These are phyloP conservation scores for Hozukius guyotensis DNA, from an alignment of 2,797 vertebrate species.

Conservation along the genomic window DNA sequence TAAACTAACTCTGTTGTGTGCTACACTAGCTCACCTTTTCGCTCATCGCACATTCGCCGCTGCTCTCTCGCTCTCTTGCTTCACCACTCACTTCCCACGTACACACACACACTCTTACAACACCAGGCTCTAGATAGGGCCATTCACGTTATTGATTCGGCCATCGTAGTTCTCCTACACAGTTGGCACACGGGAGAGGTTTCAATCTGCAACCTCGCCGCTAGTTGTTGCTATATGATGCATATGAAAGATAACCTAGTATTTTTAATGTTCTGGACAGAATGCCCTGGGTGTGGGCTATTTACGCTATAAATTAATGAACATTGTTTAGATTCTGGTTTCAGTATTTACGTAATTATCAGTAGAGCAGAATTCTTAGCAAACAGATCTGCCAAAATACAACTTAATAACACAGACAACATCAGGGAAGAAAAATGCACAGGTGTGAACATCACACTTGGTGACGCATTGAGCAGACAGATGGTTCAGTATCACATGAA, in stretches of 20 bases:
- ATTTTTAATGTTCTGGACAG: not conserved
- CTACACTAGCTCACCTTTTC: not conserved
- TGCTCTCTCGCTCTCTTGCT: not conserved
- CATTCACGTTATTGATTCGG: not conserved
- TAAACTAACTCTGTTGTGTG: not conserved
- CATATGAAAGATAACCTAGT: not conserved
- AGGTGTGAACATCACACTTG: not conserved
- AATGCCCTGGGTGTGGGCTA: not conserved
- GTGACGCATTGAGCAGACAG: conserved; percentile 22
- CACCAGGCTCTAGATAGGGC: not conserved
- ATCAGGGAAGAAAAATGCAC: not conserved
- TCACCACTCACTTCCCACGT: not conserved
- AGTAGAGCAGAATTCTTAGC: not conserved
- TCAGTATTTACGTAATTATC: not conserved
- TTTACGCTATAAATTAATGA: not conserved
- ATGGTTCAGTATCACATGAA: conserved; percentile 35
- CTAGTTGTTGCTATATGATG: not conserved
- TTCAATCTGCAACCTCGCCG: not conserved
- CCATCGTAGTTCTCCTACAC: not conserved
- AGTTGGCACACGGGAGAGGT: not conserved
- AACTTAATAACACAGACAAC: not conserved
- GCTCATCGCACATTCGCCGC: not conserved
- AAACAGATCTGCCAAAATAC: not conserved
- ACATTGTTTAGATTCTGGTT: not conserved
- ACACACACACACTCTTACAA: not conserved